Percentiles rank a stretch among this genome's conserved stretches.
Conservation (phyloP, 2,888 invertebrate genomes). For the Andrena hattorfiana region DNA sequence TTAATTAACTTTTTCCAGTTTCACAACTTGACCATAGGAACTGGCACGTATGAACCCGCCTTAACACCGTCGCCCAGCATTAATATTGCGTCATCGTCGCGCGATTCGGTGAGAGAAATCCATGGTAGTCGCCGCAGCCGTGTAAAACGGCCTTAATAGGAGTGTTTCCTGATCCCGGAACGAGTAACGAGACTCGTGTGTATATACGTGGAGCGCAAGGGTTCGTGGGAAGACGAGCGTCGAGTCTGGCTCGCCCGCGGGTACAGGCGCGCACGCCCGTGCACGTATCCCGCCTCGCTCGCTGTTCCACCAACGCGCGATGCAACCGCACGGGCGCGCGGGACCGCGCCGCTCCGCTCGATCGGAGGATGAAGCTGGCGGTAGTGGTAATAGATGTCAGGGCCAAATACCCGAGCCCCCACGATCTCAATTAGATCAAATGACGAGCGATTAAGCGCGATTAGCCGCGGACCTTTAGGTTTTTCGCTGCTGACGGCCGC, state of each 20-base stretch:
- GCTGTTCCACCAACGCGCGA: neutral
- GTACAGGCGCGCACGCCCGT: constrained; percentile 56
- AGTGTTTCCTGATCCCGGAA: constrained; percentile 74
- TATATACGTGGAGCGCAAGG: constrained; percentile 61
- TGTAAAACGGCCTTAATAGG: constrained; percentile 72
- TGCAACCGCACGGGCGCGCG: constrained; percentile 39
- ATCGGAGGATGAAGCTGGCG: constrained; percentile 64
- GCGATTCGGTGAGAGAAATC: neutral
- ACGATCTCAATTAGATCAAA: constrained; percentile 81
- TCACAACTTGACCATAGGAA: no score
- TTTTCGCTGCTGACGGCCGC: constrained; percentile 36
- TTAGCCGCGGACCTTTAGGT: constrained; percentile 63
- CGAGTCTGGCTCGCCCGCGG: constrained; percentile 63
- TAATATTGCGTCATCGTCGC: neutral
- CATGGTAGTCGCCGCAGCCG: constrained; percentile 13
- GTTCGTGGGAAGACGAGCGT: constrained; percentile 75
- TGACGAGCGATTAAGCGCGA: constrained; percentile 78
- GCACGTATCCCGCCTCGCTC: constrained; percentile 23
- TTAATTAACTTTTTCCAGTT: no score
- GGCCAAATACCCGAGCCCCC: constrained; percentile 78
- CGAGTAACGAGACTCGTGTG: constrained; percentile 67
- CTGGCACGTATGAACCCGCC: no score
- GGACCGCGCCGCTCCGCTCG: constrained; percentile 36
- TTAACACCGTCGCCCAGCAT: neutral
- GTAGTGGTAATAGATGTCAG: constrained; percentile 82